Evolutionary conservation across 1,140 invertebrate species (phyloP).

Genomic region (Habropoda laboriosa): DNA sequence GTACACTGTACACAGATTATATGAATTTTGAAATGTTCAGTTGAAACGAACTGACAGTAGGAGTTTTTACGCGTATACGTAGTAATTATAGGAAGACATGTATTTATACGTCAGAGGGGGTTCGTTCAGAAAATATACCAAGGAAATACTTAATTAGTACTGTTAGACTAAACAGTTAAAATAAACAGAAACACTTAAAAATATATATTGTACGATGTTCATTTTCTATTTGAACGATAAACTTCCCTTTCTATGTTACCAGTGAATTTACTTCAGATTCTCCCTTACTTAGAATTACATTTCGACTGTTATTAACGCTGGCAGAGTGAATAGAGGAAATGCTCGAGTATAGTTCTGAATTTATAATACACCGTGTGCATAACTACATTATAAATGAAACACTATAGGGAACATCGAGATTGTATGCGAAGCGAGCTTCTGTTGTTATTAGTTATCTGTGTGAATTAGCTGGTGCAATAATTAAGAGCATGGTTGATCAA

Average conservation of each 20-base stretch:
- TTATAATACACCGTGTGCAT: neutral
- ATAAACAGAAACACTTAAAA: too few relatives aligned
- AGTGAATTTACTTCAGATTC: neutral
- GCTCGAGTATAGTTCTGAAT: neutral
- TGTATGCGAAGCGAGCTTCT: neutral
- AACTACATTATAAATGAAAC: conserved; percentile 4
- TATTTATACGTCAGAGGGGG: neutral
- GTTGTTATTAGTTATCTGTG: neutral
- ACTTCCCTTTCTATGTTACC: neutral
- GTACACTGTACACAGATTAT: neutral
- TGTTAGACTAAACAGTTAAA: neutral
- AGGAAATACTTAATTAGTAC: neutral
- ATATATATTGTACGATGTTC: too few relatives aligned
- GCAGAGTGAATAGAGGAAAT: neutral
- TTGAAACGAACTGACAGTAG: neutral
- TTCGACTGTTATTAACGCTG: neutral
- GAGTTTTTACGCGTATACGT: neutral
- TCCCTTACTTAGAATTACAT: neutral
- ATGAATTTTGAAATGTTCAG: neutral
- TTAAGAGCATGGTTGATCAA: conserved; percentile 14
- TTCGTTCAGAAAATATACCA: neutral
- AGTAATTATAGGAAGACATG: neutral
- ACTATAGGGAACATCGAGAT: neutral
- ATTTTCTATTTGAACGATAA: neutral
- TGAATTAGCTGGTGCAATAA: neutral